phyloP scores from a whole-genome alignment of 1,140 invertebrate genomes.

The Drosophila mauritiana region DNA sequence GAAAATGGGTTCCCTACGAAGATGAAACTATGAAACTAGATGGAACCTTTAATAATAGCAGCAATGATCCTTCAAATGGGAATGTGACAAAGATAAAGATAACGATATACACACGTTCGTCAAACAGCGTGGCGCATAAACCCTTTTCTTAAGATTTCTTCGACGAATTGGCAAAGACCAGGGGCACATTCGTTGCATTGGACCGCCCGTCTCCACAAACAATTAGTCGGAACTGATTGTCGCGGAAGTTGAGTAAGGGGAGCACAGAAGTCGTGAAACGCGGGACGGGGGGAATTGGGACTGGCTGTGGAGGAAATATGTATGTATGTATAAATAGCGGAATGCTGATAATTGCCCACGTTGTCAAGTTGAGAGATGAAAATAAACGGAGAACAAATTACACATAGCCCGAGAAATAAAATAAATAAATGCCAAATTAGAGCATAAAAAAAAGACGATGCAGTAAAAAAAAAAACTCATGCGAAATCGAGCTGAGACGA shows the following conservation, averaged over 20 bases:
- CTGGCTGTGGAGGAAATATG: conserved; percentile 9
- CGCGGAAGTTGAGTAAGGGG: conserved; percentile 12
- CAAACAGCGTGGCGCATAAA: not conserved
- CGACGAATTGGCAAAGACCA: conserved; percentile 3
- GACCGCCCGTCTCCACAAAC: conserved; percentile 11
- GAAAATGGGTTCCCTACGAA: conserved; percentile 1
- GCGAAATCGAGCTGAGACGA: conserved; percentile 6
- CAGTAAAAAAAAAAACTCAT: not conserved
- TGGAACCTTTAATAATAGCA: too few species aligned
- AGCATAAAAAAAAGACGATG: conserved; percentile 15
- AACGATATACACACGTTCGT: not conserved
- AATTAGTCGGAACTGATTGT: conserved; percentile 24
- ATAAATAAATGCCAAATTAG: conserved; percentile 44
- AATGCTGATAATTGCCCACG: conserved; percentile 57
- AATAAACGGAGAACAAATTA: not conserved
- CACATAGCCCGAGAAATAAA: conserved; percentile 7
- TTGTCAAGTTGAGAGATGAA: conserved; percentile 18
- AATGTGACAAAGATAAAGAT: too few species aligned
- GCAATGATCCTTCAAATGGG: too few species aligned
- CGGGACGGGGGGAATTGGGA: not conserved
- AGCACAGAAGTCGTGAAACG: not conserved
- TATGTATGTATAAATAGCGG: conserved; percentile 14
- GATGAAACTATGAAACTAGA: too few species aligned
- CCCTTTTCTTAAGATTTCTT: not conserved
- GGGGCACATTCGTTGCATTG: not conserved